Evolutionary conservation across 2,888 invertebrate species (phyloP), one percentile per base, ranked within the genome.

Genomic region (Epirrhoe alternata): DNA sequence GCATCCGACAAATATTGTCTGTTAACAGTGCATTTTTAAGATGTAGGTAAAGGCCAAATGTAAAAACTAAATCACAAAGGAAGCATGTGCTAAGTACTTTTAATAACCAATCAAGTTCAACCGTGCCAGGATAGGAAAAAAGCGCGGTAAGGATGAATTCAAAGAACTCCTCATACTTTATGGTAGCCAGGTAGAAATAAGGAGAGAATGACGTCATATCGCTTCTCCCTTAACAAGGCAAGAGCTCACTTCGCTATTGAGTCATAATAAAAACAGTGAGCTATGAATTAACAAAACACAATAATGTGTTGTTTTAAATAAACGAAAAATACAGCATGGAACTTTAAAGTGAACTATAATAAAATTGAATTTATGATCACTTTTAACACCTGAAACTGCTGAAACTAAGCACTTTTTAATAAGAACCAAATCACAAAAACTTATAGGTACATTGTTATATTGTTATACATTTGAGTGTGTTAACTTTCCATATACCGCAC

Each of bases 151-250:
- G 55, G 62, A 62, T 61, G 51, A 42, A 14, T 52, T 51, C 47
- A 16, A 57, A 64, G 54, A 35, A 6, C 80, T 82, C 81, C 74
- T 70, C 24, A 10, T 5, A 8, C 45, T 51, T 78, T 73, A 84
- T 90, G 86, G 56, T 59, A 70, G 57, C 90, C 86, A 87, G 70
- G 89, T 90, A 58, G 42, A 69, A 79, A 31, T 10, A 24, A 55
- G 59, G 12, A 51, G 33, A 55, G 55, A 55, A 63, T 69, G 62
- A 69, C 68, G 68, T 69, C 68, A 85, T 64, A 68, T 8, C 53
- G 42, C 17, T 38, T 38, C 57, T 49, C 54, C 45, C 49, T 51
- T 45, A 42, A 56, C 52, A 45, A 53, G 58, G 16, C 16, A 24
- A 31, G 6, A 33, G 24, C 14, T 42, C 52, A 42, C 7, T 33